Evolutionary conservation across 2,888 invertebrate species (phyloP).

Genomic region (Choristoneura rosaceana): DNA sequence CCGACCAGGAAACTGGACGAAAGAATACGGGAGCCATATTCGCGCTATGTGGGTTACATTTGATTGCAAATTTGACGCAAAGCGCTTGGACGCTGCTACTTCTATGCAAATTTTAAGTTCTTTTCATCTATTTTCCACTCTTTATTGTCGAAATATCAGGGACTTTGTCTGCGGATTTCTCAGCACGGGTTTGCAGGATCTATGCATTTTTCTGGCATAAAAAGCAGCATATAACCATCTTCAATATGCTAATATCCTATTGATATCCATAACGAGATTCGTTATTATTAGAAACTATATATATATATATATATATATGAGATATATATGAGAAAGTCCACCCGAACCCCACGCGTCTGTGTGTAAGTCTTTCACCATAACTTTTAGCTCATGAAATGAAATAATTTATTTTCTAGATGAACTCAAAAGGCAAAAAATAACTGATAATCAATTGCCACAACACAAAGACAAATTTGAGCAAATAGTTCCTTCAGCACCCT

Average conservation of each 20-base stretch:
- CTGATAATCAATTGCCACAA: too few relatives aligned
- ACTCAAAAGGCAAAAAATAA: too few relatives aligned
- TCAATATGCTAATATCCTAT: background rate
- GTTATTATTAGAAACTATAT: too few relatives aligned
- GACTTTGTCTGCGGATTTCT: background rate
- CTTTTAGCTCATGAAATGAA: background rate
- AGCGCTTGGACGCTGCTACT: too few relatives aligned
- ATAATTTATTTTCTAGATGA: background rate
- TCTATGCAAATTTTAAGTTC: too few relatives aligned
- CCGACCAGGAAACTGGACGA: background rate
- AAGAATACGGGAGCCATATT: background rate
- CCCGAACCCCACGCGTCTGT: background rate
- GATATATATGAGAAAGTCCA: too few relatives aligned
- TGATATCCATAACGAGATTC: too few relatives aligned
- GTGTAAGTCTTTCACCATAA: background rate
- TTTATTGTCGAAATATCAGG: background rate
- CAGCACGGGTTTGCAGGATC: background rate
- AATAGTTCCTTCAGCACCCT: too few relatives aligned
- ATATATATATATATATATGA: too few relatives aligned
- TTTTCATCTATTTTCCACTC: too few relatives aligned
- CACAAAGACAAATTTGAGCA: too few relatives aligned
- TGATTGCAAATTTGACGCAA: background rate
- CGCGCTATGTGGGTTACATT: background rate
- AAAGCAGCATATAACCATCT: background rate
- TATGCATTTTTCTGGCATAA: background rate